phyloP scores from a whole-genome alignment of 1,140 invertebrate species.

The Drosophila pallidifrons region DNA sequence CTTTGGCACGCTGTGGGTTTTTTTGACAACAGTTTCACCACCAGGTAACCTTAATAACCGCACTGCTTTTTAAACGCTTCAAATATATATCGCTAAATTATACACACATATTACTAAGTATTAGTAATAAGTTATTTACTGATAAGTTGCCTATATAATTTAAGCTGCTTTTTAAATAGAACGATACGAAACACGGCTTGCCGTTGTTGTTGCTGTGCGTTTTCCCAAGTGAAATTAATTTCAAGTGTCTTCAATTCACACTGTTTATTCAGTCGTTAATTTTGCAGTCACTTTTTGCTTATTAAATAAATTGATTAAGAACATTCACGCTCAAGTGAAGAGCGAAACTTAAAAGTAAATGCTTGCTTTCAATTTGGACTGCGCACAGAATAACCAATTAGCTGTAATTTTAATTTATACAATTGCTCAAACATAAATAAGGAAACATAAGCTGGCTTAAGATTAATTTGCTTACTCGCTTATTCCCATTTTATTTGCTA shows the following conservation, averaged over 20 bases:
- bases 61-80: conserved; percentile 83
- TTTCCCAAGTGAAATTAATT: conserved; percentile 3
- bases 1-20: conserved; percentile 87
- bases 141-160: conserved; percentile 45
- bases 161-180: conserved; percentile 28
- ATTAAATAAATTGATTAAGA: conserved; percentile 3
- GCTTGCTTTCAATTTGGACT: conserved; percentile 17
- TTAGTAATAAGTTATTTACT: conserved; percentile 26
- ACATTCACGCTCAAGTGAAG: not conserved
- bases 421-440: conserved; percentile 52
- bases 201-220: conserved; percentile 22
- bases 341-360: not conserved
- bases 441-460: conserved; percentile 72
- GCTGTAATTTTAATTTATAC: conserved; percentile 62
- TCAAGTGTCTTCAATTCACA: no score
- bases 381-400: conserved; percentile 51
- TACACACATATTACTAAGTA: conserved; percentile 48
- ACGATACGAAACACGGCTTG: conserved; percentile 13
- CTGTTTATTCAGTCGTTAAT: not conserved
- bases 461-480: conserved; percentile 76
- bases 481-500: conserved; percentile 56
- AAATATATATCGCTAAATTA: conserved; percentile 34
- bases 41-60: conserved; percentile 84
- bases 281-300: not conserved
- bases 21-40: conserved; percentile 85